Percentiles rank a stretch among this genome's conserved stretches.
phyloP scores from a whole-genome alignment of 2,113 vertebrate genomes.

The Smithornis capensis region DNA sequence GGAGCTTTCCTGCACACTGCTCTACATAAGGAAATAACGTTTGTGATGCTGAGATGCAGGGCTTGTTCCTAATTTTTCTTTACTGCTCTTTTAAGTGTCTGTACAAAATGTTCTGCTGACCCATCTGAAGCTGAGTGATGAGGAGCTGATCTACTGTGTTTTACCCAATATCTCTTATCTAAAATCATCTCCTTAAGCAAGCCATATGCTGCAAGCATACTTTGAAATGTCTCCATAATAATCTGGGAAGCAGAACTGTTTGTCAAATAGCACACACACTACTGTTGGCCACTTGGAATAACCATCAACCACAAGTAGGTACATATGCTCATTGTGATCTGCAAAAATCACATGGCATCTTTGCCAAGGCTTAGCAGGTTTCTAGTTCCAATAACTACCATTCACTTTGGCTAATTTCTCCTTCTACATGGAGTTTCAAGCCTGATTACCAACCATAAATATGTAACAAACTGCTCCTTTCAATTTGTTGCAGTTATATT shows the following conservation, averaged over 20 bases:
- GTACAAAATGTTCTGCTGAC: background rate
- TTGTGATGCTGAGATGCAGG: fast-evolving
- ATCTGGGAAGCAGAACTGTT: conserved; percentile 38
- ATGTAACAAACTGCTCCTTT: conserved; percentile 25
- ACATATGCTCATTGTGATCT: conserved; percentile 47
- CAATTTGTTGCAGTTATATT: conserved; percentile 4
- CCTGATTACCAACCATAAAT: background rate
- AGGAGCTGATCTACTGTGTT: conserved; percentile 38
- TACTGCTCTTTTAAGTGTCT: background rate
- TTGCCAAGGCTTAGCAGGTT: conserved; percentile 28
- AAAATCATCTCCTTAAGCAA: conserved; percentile 33
- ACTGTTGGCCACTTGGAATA: conserved; percentile 54
- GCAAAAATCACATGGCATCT: conserved; percentile 15
- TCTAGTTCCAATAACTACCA: background rate
- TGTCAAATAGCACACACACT: conserved; percentile 14
- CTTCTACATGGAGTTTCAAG: background rate
- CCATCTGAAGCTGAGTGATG: conserved; percentile 25
- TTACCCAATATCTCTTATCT: background rate
- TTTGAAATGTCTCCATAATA: conserved; percentile 35
- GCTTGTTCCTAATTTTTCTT: background rate
- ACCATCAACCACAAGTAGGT: conserved; percentile 32
- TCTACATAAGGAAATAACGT: background rate
- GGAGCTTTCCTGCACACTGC: background rate
- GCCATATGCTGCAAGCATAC: conserved; percentile 53
- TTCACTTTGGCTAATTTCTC: background rate